Base-by-base conservation (phyloP, 2,888 invertebrate genomes). In the Scaptomyza cyrtandrae region DNA sequence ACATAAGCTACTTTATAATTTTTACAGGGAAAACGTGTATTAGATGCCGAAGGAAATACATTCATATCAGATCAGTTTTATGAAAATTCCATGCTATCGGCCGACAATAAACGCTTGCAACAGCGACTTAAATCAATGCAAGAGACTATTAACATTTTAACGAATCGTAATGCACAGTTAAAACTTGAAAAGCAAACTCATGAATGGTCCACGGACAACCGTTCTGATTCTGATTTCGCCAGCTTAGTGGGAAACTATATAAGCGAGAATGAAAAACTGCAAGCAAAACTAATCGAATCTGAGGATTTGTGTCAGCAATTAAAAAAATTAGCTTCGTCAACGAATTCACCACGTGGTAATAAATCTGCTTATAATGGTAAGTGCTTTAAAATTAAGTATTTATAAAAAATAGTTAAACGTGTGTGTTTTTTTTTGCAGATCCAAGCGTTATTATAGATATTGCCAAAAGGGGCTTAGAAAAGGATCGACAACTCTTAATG, bases 51-150 rank as follows among this genome's bases (percentile, higher is more conserved):
- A 91, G 98, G 98, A 4, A 95, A 95, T 71, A 96, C 97, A 87
- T 94, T 95, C 37, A 95, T 98, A 81, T 98, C 98, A 84, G 99
- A 99, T 91, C 97, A 98, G 92, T 98, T 96, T 90, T 97, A 98
- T 90, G 99, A 99, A 93, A 99, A 98, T 92, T 96, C 96, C 27
- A 96, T 99, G 94, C 93, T 99, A 1, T 95, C 96, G 80, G 95
- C 95, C 54, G 99, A 99, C 91, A 95, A 97, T 71, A 96, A 97
- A 88, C 96, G 97, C 73, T 93, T 99, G 37, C 93, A 98, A 46
- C 96, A 97, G 11, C 93, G 99, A 55, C 95, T 99, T 1, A 99
- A 99, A 93, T 98, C 98, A 3, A 95, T 99, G 94, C 98, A 98
- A 90, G 98, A 98, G 87, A 98, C 98, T 0, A 96, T 98, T 24